A percentile compares a stretch with the other conserved stretches of the same genome.
Conservation (phyloP, 2,797 vertebrate genomes). For the Columba guinea region DNA sequence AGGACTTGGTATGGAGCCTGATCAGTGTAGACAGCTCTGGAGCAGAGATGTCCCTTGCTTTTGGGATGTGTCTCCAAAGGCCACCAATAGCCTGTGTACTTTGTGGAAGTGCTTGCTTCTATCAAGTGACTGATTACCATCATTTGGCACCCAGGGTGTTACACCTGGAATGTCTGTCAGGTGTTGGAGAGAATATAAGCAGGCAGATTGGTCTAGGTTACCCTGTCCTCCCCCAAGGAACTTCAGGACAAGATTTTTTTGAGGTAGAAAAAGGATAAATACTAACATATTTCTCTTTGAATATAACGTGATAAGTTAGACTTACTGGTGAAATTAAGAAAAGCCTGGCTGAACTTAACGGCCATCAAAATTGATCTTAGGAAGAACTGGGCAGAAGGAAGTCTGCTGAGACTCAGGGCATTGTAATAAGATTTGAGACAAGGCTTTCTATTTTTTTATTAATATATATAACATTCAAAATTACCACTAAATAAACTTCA, state of each 20-base stretch:
- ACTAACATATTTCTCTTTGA: neutral
- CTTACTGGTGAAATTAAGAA: neutral
- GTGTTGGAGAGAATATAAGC: neutral
- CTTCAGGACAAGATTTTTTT: neutral
- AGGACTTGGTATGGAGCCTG: neutral
- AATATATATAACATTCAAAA: constrained; percentile 22
- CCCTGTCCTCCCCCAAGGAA: neutral
- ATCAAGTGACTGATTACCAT: neutral
- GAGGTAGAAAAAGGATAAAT: neutral
- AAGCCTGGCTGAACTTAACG: neutral
- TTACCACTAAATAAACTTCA: constrained; percentile 9
- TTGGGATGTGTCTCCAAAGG: neutral
- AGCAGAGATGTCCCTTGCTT: neutral
- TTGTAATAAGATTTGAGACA: neutral
- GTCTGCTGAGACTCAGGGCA: neutral
- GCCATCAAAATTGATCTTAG: neutral
- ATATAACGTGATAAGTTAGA: neutral
- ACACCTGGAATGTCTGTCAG: neutral
- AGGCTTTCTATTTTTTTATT: neutral
- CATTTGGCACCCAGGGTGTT: neutral
- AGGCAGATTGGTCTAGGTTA: neutral
- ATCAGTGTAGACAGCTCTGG: neutral
- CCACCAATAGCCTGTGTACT: neutral
- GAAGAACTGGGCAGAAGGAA: neutral
- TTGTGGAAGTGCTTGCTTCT: neutral